Base-by-base conservation (phyloP, 2,113 vertebrate genomes). In the Osmerus eperlanus region DNA sequence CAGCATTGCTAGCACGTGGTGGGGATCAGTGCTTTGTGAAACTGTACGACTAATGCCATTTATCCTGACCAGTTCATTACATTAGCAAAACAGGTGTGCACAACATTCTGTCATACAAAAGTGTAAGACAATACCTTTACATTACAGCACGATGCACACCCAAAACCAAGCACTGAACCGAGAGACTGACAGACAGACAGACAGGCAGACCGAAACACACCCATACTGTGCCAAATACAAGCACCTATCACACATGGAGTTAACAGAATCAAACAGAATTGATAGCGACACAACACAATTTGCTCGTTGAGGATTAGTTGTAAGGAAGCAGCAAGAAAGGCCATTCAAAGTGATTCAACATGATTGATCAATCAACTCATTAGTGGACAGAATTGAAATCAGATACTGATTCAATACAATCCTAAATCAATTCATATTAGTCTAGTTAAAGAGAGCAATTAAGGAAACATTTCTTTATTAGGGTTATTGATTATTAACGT, bases 301-400 rank as follows among this genome's bases (percentile, higher is more conserved):
- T 60, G 54, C 25, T 69, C 70, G 72, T 71, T 62, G 92, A 95
- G 93, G 93, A 96, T 96, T 95, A 97, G 94, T 93, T 90, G 85
- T 96, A 98, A 98, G 96, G 93, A 93, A 96, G 95, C 96, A 99
- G 96, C 97, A 99, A 99, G 96, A 97, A 95, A 94, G 89, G 89
- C 80, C 71, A 88, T 87, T 56, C 63, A 71, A 66, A 63, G 67
- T 85, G 73, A 87, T 83, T 85, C 86, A 77, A 68, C 19, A 65
- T 93, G 89, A 95, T 95, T 94, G 88, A 81, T 90, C 73, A 92
- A 90, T 91, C 77, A 92, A 89, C 78, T 88, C 83, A 93, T 94
- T 94, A 94, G 91, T 91, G 84, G 85, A 87, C n/a, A 84, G 66
- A 67, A 76, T 78, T 67, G 79, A 82, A 85, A 84, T 85, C 73